These are phyloP conservation scores for Prosopocoilus inquinatus DNA, from an alignment of 2,888 invertebrate genomes.

Conservation along the genomic window DNA sequence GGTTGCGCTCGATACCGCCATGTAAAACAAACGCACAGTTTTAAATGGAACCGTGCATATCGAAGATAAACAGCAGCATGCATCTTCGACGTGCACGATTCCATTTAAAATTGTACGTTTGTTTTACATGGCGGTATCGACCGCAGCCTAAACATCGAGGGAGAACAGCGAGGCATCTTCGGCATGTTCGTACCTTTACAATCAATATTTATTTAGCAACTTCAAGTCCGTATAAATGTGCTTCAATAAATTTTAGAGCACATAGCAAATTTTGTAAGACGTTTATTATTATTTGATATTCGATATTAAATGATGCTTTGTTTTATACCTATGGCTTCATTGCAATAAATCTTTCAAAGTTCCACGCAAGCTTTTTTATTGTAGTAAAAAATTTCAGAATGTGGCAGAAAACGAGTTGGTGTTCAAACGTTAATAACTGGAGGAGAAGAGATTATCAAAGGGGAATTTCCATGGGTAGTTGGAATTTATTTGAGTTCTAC, in stretches of 20 bases:
- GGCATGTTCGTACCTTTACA: too few species aligned
- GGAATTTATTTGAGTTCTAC: slow-evolving; percentile 10
- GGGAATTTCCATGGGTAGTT: slow-evolving; percentile 17
- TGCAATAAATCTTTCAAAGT: neutral
- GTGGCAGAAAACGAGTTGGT: neutral
- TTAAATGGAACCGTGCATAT: too few species aligned
- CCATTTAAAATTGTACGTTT: neutral
- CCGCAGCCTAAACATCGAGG: too few species aligned
- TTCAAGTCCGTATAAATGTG: too few species aligned
- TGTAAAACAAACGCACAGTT: too few species aligned
- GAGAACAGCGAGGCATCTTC: too few species aligned
- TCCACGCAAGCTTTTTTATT: neutral
- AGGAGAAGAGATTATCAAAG: neutral
- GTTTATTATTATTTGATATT: slow-evolving; percentile 5
- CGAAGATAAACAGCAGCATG: too few species aligned
- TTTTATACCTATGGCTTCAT: neutral
- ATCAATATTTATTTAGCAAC: neutral
- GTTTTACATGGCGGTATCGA: too few species aligned
- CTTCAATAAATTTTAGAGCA: too few species aligned
- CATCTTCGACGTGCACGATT: neutral
- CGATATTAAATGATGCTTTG: slow-evolving; percentile 5
- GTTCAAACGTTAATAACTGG: neutral
- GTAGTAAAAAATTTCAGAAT: neutral
- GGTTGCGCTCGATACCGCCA: too few species aligned
- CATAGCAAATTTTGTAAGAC: neutral